Evolutionary conservation across 2,888 invertebrate species (phyloP), one percentile per base, ranked within the genome.

Genomic region (Tenthredo notha): DNA sequence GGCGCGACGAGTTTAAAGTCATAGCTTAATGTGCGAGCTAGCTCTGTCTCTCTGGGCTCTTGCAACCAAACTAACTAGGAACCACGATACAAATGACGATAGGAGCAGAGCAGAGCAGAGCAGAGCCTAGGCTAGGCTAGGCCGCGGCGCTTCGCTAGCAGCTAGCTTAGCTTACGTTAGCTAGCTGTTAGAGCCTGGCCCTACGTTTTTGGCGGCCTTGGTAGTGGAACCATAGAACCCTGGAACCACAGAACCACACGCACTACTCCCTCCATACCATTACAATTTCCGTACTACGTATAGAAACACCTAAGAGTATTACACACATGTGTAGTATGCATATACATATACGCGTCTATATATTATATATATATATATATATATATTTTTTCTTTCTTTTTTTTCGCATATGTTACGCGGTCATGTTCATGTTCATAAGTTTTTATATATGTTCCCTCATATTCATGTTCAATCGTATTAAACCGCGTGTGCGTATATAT

Each of bases 201-300:
- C 83, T 83, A 83, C 83, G 83, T 83, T 83, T 83, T 83, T 83
- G 83, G 67, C 83, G 67, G 83, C 83, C 83, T 83, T 67, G 83
- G 67, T 83, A 67, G 83, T 83, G 67, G 83, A 70, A 83, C 67
- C 65, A 61, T 83, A 70, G 83, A 83, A 83, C 83, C 83, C 83
- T 83, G 83, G 47, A 83, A 83, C 67, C 83, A 21, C 50, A 40
- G 61, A 80, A 80, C 80, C 80, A 61, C 80, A 72, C 72, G 72
- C 72, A 72, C 37, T 72, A 18, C 15, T 37, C 40, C 72, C 72
- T 40, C 40, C 25, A n/a, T 37, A 43, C 47, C 72, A 43, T n/a
- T 12, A 40, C 72, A 40, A 72, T 43, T 67, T 67, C 67, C 67
- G 67, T 33, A 67, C 67, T 67, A 67, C 67, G 67, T 33, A 67